Base-by-base conservation (phyloP, 2,888 invertebrate genomes). In the Podotricha telesiphe region DNA sequence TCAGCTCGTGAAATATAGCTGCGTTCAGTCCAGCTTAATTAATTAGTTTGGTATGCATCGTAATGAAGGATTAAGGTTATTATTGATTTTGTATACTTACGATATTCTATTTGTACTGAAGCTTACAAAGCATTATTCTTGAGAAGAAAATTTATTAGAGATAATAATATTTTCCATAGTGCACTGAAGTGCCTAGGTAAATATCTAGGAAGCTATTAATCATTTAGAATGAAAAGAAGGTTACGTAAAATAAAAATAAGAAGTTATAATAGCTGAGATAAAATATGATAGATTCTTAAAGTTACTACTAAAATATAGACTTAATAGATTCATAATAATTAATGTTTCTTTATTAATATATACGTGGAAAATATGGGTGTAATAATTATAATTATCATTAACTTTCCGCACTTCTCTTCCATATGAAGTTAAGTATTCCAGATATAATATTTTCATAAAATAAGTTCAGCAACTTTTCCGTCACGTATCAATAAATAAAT, bases 1-100 rank as follows among this genome's bases (percentile, higher is more conserved):
- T 93, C 92, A 92, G 88, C 79, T 84, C 79, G 85, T 91, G 86
- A 91, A 86, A 88, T 90, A 90, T 91, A 85, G 84, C 85, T 81
- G 81, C 79, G 86, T 83, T 83, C 80, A 85, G 80, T 75, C 74
- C 78, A 79, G 83, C 81, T 82, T 87, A 87, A 93, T 92, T 91
- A 92, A 91, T 92, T 90, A 88, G 85, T 82, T 81, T 84, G 78
- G 82, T 69, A 82, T 71, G 78, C 85, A 90, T 88, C 86, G 80
- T 89, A 89, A 91, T 88, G 88, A 89, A 83, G 86, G 85, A 80
- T 81, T 71, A 63, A 63, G 77, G 75, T 78, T 85, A 85, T 87
- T 86, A 86, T 86, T 84, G 75, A 80, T 73, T 48, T 48, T 74
- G 71, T 76, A 68, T 69, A 51, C 2, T 28, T 50, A 13, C 11